phyloP scores from a whole-genome alignment of 2,113 vertebrate species.

The Neogale vison region DNA sequence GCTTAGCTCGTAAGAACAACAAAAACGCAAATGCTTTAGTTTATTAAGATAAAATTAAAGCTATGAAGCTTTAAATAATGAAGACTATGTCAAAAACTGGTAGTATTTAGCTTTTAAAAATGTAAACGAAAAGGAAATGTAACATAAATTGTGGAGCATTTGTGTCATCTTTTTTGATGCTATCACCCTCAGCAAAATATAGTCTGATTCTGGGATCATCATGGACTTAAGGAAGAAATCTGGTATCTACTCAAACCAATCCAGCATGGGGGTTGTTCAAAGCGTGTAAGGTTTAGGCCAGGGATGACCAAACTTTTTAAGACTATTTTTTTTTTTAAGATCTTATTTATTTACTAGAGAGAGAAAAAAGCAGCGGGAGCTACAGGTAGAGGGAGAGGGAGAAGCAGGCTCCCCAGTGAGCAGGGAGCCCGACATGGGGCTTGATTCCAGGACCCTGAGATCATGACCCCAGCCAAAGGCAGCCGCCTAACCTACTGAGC shows the following conservation, averaged over 20 bases:
- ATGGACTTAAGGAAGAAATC: neutral
- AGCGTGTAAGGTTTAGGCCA: neutral
- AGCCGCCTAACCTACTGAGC: no score
- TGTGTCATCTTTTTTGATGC: neutral
- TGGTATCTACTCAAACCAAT: neutral
- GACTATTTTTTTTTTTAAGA: neutral
- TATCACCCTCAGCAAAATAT: neutral
- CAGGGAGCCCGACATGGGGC: no score
- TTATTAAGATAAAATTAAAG: constrained; percentile 63
- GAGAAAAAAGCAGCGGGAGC: no score
- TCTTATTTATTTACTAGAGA: no score
- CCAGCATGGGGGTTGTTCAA: neutral
- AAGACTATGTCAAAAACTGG: neutral
- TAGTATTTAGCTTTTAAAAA: constrained; percentile 8
- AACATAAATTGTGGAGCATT: neutral
- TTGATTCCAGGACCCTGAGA: no score
- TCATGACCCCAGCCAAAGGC: no score
- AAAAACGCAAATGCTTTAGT: constrained; percentile 47
- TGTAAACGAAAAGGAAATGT: neutral
- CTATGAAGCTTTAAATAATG: constrained; percentile 27
- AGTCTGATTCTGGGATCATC: neutral
- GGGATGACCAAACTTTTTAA: neutral
- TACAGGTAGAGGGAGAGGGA: no score
- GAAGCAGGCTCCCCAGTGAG: no score
- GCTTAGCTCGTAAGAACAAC: neutral